A percentile compares a stretch with the other conserved stretches of the same genome.
Conservation (phyloP, 2,888 invertebrate species). For the Platycheirus rosarum region DNA sequence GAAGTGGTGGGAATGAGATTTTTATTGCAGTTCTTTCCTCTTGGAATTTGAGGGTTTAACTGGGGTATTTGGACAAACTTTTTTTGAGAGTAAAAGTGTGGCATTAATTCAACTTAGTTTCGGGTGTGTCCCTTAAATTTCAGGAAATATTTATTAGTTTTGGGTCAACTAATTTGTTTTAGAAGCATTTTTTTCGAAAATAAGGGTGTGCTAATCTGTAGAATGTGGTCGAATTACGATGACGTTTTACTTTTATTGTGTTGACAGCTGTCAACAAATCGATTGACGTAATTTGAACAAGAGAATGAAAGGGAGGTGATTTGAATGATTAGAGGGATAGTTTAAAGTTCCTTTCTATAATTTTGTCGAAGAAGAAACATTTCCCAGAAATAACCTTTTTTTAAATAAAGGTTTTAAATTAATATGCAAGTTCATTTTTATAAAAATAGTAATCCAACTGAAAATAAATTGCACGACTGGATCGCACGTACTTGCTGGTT, state of each 20-base stretch:
- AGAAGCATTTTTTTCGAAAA: not conserved
- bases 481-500: no score
- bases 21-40: conserved; percentile 10
- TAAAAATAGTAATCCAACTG: no score
- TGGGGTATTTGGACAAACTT: no score
- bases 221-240: not conserved
- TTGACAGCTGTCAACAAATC: conserved; percentile 1
- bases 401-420: no score
- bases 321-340: no score
- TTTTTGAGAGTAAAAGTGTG: not conserved
- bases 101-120: not conserved
- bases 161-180: not conserved
- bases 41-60: not conserved
- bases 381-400: no score
- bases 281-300: no score
- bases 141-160: not conserved
- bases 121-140: not conserved
- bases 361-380: no score
- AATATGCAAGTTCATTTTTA: no score
- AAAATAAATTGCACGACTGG: no score
- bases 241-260: not conserved
- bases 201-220: not conserved
- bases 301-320: no score
- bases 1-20: conserved; percentile 6
- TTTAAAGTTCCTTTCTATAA: no score